Conservation (phyloP, 2,113 vertebrate species). For the Ameiurus melas region DNA sequence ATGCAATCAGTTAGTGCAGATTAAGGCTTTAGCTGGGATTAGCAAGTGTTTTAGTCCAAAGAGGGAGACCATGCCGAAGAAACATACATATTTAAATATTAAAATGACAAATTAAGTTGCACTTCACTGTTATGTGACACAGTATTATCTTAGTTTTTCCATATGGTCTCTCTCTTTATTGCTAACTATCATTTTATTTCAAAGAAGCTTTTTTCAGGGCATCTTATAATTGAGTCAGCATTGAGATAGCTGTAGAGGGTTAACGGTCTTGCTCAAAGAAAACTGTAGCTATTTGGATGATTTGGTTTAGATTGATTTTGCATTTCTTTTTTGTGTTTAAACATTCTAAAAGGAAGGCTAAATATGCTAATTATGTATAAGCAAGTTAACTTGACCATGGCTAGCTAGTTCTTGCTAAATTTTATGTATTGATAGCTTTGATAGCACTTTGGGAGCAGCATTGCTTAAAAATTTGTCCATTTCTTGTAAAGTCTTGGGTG, state of each 20-base stretch:
- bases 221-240: neutral
- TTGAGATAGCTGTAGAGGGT: neutral
- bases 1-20: conserved; percentile 64
- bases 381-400: neutral
- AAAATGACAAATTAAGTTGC: neutral
- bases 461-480: neutral
- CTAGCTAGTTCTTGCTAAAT: neutral
- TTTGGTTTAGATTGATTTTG: neutral
- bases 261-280: neutral
- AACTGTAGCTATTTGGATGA: neutral
- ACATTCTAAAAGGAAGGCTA: neutral
- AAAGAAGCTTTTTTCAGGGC: neutral
- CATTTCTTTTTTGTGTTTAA: neutral
- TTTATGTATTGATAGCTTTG: neutral
- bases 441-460: neutral
- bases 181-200: neutral
- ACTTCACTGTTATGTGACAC: neutral
- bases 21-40: conserved; percentile 64
- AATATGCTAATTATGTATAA: neutral
- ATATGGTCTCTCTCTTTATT: neutral
- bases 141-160: neutral
- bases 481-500: neutral
- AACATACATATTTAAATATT: neutral
- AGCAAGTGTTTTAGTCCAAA: conserved; percentile 46
- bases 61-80: conserved; percentile 34